Percentiles rank a stretch among this genome's conserved stretches.
Evolutionary conservation across 1,140 invertebrate genomes (phyloP).

Genomic region (Paraescarpia echinospica): DNA sequence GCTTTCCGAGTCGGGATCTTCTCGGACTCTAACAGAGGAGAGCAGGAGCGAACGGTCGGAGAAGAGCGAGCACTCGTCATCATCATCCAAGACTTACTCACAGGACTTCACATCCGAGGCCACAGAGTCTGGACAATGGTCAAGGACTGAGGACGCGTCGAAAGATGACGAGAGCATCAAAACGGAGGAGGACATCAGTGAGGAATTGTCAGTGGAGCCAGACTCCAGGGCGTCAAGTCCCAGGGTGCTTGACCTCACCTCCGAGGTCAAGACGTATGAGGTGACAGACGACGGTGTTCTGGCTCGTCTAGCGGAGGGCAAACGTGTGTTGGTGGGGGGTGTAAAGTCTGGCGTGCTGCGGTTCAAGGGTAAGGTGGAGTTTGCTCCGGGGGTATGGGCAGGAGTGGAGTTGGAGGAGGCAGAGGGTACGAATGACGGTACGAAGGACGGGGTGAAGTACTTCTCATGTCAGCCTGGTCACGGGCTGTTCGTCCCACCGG

Average conservation of each 20-base stretch:
- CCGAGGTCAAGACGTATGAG: background rate
- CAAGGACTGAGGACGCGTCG: background rate
- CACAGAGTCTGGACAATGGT: background rate
- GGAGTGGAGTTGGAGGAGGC: conserved; percentile 61
- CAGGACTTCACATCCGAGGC: background rate
- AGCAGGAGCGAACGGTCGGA: background rate
- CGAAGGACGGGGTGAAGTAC: conserved; percentile 55
- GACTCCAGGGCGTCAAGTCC: conserved; percentile 6
- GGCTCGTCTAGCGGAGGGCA: conserved; percentile 68
- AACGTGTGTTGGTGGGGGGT: conserved; percentile 84
- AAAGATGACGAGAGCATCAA: background rate
- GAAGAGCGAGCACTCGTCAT: background rate
- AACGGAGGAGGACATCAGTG: conserved; percentile 40
- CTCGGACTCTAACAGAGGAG: background rate
- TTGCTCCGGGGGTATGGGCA: conserved; percentile 73
- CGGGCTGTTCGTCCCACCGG: conserved; percentile 57
- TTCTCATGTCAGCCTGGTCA: conserved; percentile 54
- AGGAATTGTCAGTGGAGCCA: conserved; percentile 32
- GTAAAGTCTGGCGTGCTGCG: conserved; percentile 81
- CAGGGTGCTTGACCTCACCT: background rate
- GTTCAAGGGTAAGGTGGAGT: conserved; percentile 86
- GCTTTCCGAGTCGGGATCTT: background rate
- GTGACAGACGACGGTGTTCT: conserved; percentile 29
- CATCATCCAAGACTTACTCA: background rate
- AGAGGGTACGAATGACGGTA: conserved; percentile 60